Evolutionary conservation across 2,888 invertebrate genomes (phyloP).

Genomic region (Magallana nippona): DNA sequence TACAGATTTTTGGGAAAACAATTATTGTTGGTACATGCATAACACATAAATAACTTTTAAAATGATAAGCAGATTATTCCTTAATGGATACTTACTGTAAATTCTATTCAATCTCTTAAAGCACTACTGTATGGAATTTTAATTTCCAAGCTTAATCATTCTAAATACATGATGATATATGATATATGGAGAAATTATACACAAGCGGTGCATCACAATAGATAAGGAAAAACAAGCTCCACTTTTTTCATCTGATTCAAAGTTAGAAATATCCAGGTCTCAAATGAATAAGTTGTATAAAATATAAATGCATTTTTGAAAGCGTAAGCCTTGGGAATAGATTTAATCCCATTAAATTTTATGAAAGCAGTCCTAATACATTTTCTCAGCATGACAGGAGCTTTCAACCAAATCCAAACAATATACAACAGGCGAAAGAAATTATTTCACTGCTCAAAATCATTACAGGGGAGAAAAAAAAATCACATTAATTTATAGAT

Average conservation of each 20-base stretch:
- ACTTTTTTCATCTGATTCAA: neutral
- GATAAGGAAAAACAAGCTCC: neutral
- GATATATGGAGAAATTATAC: too few relatives aligned
- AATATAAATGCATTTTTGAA: constrained; percentile 7
- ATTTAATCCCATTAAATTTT: constrained; percentile 28
- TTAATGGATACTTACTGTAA: too few relatives aligned
- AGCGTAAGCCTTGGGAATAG: constrained; percentile 18
- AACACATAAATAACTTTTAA: too few relatives aligned
- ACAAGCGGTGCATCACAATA: too few relatives aligned
- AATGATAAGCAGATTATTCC: too few relatives aligned
- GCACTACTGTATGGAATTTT: too few relatives aligned
- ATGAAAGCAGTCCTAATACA: constrained; percentile 9
- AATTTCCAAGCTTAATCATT: too few relatives aligned
- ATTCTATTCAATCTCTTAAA: too few relatives aligned
- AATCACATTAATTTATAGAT: neutral
- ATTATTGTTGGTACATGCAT: too few relatives aligned
- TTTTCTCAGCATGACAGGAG: constrained; percentile 26
- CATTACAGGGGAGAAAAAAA: neutral
- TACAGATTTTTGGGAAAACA: too few relatives aligned
- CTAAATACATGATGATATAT: too few relatives aligned
- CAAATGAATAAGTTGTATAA: neutral
- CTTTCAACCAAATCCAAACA: constrained; percentile 9
- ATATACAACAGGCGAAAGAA: neutral
- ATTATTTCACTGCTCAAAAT: too few relatives aligned
- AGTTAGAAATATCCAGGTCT: neutral